A percentile compares a stretch with the other conserved stretches of the same genome.
These are phyloP conservation scores for Meteorus colon DNA, from an alignment of 2,888 invertebrate species.

Conservation along the genomic window DNA sequence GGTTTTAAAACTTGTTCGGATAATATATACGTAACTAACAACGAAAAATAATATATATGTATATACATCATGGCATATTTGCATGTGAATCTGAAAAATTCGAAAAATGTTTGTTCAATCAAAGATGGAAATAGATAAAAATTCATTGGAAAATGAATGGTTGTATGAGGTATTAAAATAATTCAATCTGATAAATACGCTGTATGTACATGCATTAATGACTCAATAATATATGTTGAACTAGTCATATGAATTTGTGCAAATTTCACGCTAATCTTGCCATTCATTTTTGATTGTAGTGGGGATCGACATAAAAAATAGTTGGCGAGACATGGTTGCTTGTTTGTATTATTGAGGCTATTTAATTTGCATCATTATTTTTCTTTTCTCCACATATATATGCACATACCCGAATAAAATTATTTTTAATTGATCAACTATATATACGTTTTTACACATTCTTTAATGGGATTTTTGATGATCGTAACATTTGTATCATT, in stretches of 20 bases:
- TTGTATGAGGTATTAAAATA: conserved; percentile 25
- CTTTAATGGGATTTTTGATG: conserved; percentile 5
- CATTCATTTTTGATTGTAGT: neutral
- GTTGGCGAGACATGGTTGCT: conserved; percentile 38
- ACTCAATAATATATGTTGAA: conserved; percentile 39
- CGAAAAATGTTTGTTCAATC: neutral
- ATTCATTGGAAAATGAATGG: neutral
- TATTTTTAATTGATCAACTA: neutral
- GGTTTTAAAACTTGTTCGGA: conserved; percentile 18
- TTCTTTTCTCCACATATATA: neutral
- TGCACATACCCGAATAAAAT: conserved; percentile 1
- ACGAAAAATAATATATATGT: conserved; percentile 6
- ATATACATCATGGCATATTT: neutral
- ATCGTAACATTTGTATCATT: neutral
- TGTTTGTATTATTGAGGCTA: conserved; percentile 29
- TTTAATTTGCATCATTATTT: conserved; percentile 11
- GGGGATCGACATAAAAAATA: conserved; percentile 9
- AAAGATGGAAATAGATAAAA: neutral
- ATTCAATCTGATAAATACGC: conserved; percentile 34
- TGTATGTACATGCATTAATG: conserved; percentile 19
- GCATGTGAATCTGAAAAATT: neutral
- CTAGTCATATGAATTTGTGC: neutral
- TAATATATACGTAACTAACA: neutral
- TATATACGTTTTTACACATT: conserved; percentile 5
- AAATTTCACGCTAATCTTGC: conserved; percentile 1